Percentiles rank a stretch among this genome's conserved stretches.
Evolutionary conservation across 2,888 invertebrate genomes (phyloP).

Genomic region (Folsomia candida): DNA sequence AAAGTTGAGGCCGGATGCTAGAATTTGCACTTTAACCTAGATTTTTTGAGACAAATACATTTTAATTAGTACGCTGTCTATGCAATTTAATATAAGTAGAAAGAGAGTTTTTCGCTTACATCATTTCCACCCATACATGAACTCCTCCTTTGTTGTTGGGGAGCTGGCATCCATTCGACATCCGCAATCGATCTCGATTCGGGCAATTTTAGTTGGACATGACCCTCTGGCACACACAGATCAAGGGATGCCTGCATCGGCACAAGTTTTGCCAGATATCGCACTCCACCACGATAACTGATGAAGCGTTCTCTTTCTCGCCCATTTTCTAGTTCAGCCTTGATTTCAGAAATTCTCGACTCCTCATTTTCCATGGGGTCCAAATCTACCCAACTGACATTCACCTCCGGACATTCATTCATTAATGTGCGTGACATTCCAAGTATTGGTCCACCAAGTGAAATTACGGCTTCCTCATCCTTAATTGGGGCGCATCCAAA

Average conservation of each 20-base stretch:
- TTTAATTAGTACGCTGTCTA: constrained; percentile 18
- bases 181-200: neutral
- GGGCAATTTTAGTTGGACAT: neutral
- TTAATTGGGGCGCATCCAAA: neutral
- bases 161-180: neutral
- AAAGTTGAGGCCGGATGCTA: constrained; percentile 37
- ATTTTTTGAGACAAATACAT: constrained; percentile 13
- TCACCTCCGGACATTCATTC: neutral
- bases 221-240: neutral
- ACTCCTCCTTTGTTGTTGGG: no score
- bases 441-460: neutral
- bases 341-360: neutral
- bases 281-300: neutral
- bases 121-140: neutral
- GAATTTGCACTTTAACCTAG: constrained; percentile 35
- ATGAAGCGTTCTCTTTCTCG: neutral
- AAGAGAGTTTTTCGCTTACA: neutral
- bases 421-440: neutral
- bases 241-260: neutral
- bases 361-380: neutral
- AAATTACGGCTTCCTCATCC: neutral
- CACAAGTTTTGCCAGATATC: neutral
- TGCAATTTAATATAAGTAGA: no score
- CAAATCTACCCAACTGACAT: neutral
- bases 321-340: neutral